These are phyloP conservation scores for Monodelphis domestica DNA, from an alignment of 2,797 vertebrate genomes.

Conservation along the genomic window DNA sequence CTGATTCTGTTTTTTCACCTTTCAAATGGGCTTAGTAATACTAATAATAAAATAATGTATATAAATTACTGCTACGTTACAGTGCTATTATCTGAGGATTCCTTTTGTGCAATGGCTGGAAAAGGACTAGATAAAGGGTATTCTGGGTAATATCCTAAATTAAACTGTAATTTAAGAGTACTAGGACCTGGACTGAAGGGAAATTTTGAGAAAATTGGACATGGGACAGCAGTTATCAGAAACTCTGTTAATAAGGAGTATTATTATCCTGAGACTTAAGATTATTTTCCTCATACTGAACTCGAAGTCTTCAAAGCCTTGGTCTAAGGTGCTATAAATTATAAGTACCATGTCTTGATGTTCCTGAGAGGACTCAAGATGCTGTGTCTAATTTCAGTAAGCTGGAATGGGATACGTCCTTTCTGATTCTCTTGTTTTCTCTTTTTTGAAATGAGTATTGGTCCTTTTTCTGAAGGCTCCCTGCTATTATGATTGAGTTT, in stretches of 20 bases:
- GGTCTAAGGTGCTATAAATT: background rate
- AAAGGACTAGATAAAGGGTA: constrained; percentile 16
- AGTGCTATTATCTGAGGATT: background rate
- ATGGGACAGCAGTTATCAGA: background rate
- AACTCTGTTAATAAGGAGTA: background rate
- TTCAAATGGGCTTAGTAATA: background rate
- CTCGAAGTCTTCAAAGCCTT: background rate
- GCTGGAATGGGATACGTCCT: background rate
- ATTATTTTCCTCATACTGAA: background rate
- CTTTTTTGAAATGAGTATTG: background rate
- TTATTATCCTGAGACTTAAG: background rate
- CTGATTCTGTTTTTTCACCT: background rate
- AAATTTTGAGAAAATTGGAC: background rate
- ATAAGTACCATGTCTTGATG: background rate
- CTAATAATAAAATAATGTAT: no score
- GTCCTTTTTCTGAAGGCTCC: background rate
- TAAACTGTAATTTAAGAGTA: background rate
- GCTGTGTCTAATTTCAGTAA: constrained; percentile 25
- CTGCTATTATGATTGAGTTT: constrained; percentile 48
- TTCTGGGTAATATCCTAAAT: constrained; percentile 31
- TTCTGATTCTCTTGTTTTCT: background rate
- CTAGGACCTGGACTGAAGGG: background rate
- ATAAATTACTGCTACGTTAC: background rate
- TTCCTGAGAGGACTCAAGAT: constrained; percentile 35
- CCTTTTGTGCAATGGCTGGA: constrained; percentile 23